Base-by-base conservation (phyloP, 2,797 vertebrate genomes). In the Melopsittacus undulatus region DNA sequence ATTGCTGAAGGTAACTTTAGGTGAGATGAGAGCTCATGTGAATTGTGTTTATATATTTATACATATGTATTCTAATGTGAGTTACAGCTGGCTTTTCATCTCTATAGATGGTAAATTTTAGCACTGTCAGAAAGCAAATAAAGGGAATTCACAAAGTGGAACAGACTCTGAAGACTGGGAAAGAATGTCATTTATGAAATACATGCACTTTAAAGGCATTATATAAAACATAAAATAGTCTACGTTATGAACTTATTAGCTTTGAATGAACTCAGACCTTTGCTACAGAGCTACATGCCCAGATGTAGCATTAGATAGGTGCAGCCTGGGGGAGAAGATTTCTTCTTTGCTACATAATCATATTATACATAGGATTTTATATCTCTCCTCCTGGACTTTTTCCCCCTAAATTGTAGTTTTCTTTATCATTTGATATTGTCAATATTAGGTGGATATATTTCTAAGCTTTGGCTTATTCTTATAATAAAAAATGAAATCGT, bases 181-280 rank as follows among this genome's bases (percentile, higher is more conserved):
- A 84, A 68, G 27, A 79, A 73, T 54, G 18, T 76, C 11, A 78
- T 86, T 83, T 83, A 92, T 90, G 30, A 87, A 95, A 72, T 73
- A 27, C 14, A 40, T 7, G 7, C 13, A 20, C 36, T 86, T 73
- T 76, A 86, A 94, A 91, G 40, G 12, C 7, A 13, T 85, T 69
- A 62, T 38, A 68, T 51, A 45, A 88, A 81, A 29, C 2, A 6
- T 72, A 13, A 46, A 80, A 89, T 19, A 89, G 11, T 17, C 27
- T 54, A 59, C 18, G 51, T 73, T 76, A 17, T 5, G 42, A 63
- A 86, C 36, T 84, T 70, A 73, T 4, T 48, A 43, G 26, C 36
- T 93, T 73, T 76, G 54, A 64, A 76, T 19, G 78, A 86, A 74
- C 42, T 73, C 38, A 42, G 52, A 69, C 24, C 27, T 88, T 36